These are phyloP conservation scores for Apocheima hispidaria DNA, from an alignment of 2,888 invertebrate species.

Conservation along the genomic window DNA sequence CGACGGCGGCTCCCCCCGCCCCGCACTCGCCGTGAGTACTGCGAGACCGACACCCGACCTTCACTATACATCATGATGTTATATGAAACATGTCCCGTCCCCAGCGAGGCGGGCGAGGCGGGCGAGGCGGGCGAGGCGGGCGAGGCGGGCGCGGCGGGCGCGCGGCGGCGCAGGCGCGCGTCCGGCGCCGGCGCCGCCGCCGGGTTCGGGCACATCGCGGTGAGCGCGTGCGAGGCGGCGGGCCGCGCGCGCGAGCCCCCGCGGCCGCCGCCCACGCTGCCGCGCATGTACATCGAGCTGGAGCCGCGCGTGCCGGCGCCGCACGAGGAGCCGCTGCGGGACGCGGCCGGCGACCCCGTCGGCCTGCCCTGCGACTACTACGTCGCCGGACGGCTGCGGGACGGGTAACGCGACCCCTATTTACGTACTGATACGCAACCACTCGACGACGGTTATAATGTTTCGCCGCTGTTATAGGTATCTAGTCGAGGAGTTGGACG, in stretches of 20 bases:
- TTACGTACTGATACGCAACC: neutral
- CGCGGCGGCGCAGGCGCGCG: constrained; percentile 38
- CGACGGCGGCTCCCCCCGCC: constrained; percentile 15
- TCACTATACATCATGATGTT: too few species aligned
- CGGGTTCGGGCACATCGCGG: constrained; percentile 49
- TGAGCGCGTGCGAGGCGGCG: constrained; percentile 46
- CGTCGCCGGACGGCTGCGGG: constrained; percentile 63
- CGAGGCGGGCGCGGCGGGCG: constrained; percentile 27
- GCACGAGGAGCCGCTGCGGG: constrained; percentile 62
- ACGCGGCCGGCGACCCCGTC: constrained; percentile 68
- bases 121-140: constrained; percentile 24
- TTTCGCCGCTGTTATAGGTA: too few species aligned
- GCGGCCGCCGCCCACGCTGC: constrained; percentile 75
- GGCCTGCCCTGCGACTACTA: constrained; percentile 74
- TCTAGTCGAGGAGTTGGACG: constrained; percentile 68
- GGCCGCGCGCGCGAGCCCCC: constrained; percentile 48
- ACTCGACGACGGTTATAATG: neutral
- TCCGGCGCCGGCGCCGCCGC: constrained; percentile 36
- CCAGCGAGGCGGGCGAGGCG: neutral
- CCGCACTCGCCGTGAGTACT: neutral
- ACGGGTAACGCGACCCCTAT: constrained; percentile 1
- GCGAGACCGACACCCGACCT: too few species aligned
- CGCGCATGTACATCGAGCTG: constrained; percentile 74
- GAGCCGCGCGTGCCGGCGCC: constrained; percentile 68
- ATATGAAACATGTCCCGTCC: neutral